Percentiles rank a stretch among this genome's conserved stretches.
Conservation (phyloP, 2,113 vertebrate genomes). For the Indicator maculatus region DNA sequence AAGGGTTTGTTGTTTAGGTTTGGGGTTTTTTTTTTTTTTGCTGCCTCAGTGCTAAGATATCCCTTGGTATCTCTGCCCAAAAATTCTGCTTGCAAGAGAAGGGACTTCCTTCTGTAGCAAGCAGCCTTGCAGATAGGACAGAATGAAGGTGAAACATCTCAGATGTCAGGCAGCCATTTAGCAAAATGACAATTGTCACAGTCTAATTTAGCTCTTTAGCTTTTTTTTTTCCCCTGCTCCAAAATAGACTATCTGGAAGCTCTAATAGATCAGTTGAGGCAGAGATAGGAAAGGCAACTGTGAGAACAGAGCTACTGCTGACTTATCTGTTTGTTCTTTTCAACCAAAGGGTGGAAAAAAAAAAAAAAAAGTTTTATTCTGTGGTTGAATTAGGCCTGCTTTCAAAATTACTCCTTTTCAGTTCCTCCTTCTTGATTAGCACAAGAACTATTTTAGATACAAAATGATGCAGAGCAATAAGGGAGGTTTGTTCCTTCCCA, state of each 20-base stretch:
- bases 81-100: background rate
- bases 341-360: background rate
- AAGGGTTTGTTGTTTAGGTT: background rate
- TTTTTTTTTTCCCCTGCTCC: background rate
- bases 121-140: background rate
- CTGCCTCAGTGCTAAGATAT: fast-evolving
- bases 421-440: background rate
- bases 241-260: background rate
- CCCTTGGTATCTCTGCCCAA: background rate
- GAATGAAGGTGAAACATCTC: background rate
- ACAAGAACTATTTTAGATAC: background rate
- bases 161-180: background rate
- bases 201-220: background rate
- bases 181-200: background rate
- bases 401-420: background rate
- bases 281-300: background rate
- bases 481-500: background rate
- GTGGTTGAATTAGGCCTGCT: background rate
- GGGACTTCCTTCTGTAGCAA: background rate
- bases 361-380: background rate
- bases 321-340: background rate
- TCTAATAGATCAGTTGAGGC: background rate
- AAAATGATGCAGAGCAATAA: background rate
- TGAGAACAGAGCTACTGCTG: background rate
- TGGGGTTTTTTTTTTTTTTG: background rate